These are phyloP conservation scores for Hybos culiciformis DNA, from an alignment of 2,888 invertebrate genomes.

Conservation along the genomic window DNA sequence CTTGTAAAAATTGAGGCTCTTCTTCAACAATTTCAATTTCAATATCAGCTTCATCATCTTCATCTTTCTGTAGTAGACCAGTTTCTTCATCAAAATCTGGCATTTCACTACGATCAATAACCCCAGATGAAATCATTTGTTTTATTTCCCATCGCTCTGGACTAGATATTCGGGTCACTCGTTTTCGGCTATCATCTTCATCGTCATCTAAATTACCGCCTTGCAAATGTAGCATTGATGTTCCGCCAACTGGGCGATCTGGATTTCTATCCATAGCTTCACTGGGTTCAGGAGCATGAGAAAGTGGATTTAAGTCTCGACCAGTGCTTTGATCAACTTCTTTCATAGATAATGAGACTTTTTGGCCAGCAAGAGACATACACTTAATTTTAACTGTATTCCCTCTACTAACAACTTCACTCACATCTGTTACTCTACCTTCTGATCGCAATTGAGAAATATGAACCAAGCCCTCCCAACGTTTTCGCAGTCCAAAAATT, in stretches of 20 bases:
- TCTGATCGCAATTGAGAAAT: slow-evolving; percentile 88
- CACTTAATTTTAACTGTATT: slow-evolving; percentile 88
- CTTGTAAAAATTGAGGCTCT: slow-evolving; percentile 90
- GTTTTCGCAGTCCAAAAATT: slow-evolving; percentile 74
- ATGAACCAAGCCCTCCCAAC: slow-evolving; percentile 94
- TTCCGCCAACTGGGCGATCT: slow-evolving; percentile 64
- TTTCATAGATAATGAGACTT: slow-evolving; percentile 92
- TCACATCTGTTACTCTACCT: slow-evolving; percentile 85
- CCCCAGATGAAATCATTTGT: slow-evolving; percentile 90
- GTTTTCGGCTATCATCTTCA: slow-evolving; percentile 66
- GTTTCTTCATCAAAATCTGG: slow-evolving; percentile 98
- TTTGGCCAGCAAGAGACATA: slow-evolving; percentile 82
- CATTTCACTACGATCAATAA: slow-evolving; percentile 81
- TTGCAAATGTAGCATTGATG: slow-evolving; percentile 41
- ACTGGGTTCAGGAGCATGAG: slow-evolving; percentile 49
- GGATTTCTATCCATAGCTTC: slow-evolving; percentile 64
- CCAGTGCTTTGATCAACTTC: slow-evolving; percentile 95
- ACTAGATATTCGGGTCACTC: slow-evolving; percentile 84
- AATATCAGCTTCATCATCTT: slow-evolving; percentile 90
- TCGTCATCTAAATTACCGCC: slow-evolving; percentile 50
- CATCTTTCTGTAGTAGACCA: slow-evolving; percentile 79
- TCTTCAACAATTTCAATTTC: slow-evolving; percentile 98
- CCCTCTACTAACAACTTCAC: slow-evolving; percentile 83
- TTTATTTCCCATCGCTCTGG: slow-evolving; percentile 97
- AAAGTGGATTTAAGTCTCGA: slow-evolving; percentile 81